These are phyloP conservation scores for Lumbricus terrestris DNA, from an alignment of 2,888 invertebrate genomes.

Conservation along the genomic window DNA sequence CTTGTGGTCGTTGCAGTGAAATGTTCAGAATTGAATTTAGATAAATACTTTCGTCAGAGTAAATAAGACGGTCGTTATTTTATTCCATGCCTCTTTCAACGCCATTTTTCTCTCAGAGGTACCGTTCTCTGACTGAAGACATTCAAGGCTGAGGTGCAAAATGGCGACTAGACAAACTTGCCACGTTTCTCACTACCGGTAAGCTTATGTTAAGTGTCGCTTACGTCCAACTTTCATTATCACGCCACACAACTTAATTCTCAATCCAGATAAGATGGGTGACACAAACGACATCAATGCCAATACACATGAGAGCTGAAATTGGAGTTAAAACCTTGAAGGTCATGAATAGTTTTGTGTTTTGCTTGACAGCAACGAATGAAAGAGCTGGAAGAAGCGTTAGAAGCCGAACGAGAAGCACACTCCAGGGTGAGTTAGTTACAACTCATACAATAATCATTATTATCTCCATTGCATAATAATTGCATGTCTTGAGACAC, in stretches of 20 bases:
- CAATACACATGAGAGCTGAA: too few relatives aligned
- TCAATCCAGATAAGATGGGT: not conserved
- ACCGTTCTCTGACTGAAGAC: too few relatives aligned
- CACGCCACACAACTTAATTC: not conserved
- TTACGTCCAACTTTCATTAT: not conserved
- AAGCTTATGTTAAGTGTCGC: too few relatives aligned
- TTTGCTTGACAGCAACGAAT: constrained; percentile 84
- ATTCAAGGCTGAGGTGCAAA: too few relatives aligned
- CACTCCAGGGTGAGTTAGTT: constrained; percentile 91
- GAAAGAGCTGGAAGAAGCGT: constrained; percentile 97
- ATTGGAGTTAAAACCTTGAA: too few relatives aligned
- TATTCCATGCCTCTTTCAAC: too few relatives aligned
- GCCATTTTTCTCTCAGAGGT: too few relatives aligned
- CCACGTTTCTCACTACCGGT: not conserved
- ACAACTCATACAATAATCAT: not conserved
- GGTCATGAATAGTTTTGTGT: not conserved
- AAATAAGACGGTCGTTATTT: too few relatives aligned
- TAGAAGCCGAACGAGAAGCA: constrained; percentile 98
- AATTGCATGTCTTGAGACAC: not conserved
- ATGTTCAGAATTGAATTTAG: too few relatives aligned
- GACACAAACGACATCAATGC: not conserved
- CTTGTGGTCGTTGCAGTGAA: too few relatives aligned
- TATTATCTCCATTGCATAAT: not conserved
- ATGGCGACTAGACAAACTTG: not conserved
- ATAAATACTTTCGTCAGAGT: too few relatives aligned